Evolutionary conservation across 2,797 vertebrate genomes (phyloP).

Genomic region (Tolypeutes matacus): DNA sequence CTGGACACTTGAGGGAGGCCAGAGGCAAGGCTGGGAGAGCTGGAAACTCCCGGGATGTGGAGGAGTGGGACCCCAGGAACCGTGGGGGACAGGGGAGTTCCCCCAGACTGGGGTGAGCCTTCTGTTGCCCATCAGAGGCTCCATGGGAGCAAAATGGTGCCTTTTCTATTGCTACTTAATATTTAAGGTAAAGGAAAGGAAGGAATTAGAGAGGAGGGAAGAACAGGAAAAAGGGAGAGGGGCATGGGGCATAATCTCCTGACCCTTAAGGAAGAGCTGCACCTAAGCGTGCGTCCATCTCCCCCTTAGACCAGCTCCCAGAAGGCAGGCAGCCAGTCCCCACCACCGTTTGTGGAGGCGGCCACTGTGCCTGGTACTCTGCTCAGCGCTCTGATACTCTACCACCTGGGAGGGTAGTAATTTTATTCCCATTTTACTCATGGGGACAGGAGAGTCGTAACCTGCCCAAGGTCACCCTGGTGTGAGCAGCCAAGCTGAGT

Average conservation of each 20-base stretch:
- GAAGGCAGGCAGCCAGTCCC: not conserved
- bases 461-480: not conserved
- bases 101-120: too few relatives aligned
- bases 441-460: not conserved
- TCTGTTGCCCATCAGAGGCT: not conserved
- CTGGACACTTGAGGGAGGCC: not conserved
- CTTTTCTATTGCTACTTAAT: not conserved
- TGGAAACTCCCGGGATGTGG: accelerated
- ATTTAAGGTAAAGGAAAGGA: not conserved
- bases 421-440: not conserved
- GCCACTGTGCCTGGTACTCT: not conserved
- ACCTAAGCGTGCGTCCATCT: too few relatives aligned
- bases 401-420: not conserved
- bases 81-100: accelerated
- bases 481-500: not conserved
- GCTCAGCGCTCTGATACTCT: accelerated
- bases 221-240: accelerated
- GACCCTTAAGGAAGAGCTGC: not conserved
- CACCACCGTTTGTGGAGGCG: not conserved
- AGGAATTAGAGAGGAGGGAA: not conserved
- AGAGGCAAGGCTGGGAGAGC: not conserved
- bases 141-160: not conserved
- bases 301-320: not conserved
- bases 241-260: not conserved
- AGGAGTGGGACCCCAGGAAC: not conserved